These are phyloP conservation scores for Diorhabda carinulata DNA, from an alignment of 1,140 invertebrate species.

Conservation along the genomic window DNA sequence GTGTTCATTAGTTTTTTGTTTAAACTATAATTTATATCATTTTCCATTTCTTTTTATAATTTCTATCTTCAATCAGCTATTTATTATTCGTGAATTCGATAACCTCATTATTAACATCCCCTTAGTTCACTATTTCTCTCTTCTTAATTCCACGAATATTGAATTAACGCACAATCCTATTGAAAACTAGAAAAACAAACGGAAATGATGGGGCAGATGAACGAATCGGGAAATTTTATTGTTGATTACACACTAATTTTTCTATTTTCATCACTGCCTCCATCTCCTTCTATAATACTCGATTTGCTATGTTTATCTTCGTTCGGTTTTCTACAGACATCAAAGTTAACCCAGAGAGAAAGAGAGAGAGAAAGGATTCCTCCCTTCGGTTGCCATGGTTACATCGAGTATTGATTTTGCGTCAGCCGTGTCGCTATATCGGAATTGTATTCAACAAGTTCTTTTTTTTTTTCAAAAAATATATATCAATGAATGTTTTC, in stretches of 20 bases:
- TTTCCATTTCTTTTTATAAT: no score
- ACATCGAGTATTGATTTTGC: constrained; percentile 16
- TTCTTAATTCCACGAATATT: no score
- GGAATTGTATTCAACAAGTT: background rate
- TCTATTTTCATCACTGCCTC: background rate
- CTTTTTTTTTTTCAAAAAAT: background rate
- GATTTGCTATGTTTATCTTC: background rate
- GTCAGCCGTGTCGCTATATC: background rate
- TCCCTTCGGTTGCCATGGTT: constrained; percentile 4
- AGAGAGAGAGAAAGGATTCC: background rate
- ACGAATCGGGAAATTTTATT: background rate
- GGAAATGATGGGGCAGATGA: background rate
- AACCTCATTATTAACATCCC: no score
- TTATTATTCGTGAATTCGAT: no score
- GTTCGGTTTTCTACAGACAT: background rate
- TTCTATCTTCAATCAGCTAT: no score
- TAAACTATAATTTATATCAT: no score
- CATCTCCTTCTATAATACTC: background rate
- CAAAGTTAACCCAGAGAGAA: background rate
- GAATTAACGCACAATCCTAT: no score
- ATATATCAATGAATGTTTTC: no score
- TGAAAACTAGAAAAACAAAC: background rate
- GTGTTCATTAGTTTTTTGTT: no score
- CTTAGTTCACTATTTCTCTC: no score
- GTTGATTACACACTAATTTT: constrained; percentile 2